Base-by-base conservation (phyloP, 2,888 invertebrate genomes). In the Drosophila atripex region DNA sequence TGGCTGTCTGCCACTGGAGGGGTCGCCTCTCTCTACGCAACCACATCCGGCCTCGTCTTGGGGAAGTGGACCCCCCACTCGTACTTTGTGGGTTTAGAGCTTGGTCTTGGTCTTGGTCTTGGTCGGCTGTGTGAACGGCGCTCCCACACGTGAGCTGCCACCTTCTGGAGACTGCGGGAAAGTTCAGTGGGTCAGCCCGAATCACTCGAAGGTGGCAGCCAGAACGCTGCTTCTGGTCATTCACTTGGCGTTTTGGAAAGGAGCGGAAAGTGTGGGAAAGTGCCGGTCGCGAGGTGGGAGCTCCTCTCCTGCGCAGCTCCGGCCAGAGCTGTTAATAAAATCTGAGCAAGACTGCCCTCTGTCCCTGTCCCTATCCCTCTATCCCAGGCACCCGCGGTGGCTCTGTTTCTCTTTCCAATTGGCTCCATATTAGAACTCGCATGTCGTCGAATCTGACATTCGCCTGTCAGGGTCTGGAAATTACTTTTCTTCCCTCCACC, bases 391-490 rank as follows among this genome's bases (percentile, higher is more conserved):
- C 11, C 11, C 12, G 12, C n/a, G 5, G n/a, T n/a, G n/a, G n/a
- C 23, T 41, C 25, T 28, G 18, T 38, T 52, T 16, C 23, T 43
- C 32, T 32, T 64, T 50, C 53, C 47, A 28, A 72, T 63, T 61
- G 76, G 66, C 60, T 76, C 70, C 65, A 73, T 76, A 79, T 77
- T 74, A 75, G 77, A 82, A 82, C 77, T 88, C 84, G 84, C 86
- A 86, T 88, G 88, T 88, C 88, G 76, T 88, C 87, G 78, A 80
- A 78, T 78, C 78, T 88, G 88, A 88, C 86, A 77, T 75, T 63
- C 72, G 86, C 73, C 88, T 88, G 88, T 88, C 88, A 88, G 73
- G 53, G 28, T 64, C 71, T 79, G 75, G 73, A 86, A 88, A 88
- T 88, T 88, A 88, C 79, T 57, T 80, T 71, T 77, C 61, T 70